These are phyloP conservation scores for Capreolus pygargus DNA, from an alignment of 2,113 vertebrate species.

Conservation along the genomic window DNA sequence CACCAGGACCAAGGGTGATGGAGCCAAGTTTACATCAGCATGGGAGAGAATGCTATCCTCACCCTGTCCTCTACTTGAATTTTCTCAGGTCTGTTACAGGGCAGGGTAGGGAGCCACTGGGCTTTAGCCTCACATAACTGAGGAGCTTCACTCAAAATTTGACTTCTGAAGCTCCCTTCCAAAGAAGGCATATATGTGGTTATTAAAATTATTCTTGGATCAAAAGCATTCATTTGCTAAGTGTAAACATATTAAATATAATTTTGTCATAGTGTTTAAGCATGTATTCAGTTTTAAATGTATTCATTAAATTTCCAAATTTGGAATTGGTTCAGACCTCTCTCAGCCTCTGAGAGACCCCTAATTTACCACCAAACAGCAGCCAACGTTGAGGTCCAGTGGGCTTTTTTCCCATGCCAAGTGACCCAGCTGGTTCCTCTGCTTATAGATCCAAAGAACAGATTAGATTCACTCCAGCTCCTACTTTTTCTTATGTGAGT, in stretches of 20 bases:
- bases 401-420: slow-evolving; percentile 30
- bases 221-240: slow-evolving; percentile 29
- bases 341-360: background rate
- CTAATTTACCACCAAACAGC: background rate
- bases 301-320: background rate
- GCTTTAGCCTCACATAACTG: background rate
- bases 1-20: background rate
- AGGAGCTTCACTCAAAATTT: background rate
- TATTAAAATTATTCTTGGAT: slow-evolving; percentile 23
- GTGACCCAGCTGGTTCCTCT: background rate
- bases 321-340: background rate
- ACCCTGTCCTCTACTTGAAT: background rate
- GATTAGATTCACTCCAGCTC: background rate
- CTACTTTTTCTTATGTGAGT: background rate
- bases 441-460: background rate
- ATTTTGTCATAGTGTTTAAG: background rate
- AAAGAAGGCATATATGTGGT: background rate
- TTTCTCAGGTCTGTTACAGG: background rate
- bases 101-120: background rate
- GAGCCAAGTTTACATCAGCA: background rate
- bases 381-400: background rate
- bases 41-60: background rate
- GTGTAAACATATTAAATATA: background rate
- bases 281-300: background rate
- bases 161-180: background rate